Evolutionary conservation across 2,888 invertebrate genomes (phyloP).

Genomic region (Spatulosminthurus flaviceps): DNA sequence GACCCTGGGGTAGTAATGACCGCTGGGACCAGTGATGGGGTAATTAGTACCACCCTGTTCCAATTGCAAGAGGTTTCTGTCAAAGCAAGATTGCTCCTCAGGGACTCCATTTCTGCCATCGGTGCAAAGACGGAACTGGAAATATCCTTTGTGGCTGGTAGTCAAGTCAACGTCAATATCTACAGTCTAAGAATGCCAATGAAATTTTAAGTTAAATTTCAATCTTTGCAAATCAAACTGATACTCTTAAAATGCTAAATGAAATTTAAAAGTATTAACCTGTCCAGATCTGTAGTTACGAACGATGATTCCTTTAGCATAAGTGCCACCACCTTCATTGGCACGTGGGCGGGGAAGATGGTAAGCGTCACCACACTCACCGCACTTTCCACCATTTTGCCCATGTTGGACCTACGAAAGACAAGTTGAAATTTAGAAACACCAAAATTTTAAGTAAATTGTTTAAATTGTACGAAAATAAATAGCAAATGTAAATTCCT

Average conservation of each 20-base stretch:
- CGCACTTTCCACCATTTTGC: slow-evolving; percentile 76
- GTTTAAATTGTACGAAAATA: slow-evolving; percentile 1
- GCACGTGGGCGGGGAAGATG: slow-evolving; percentile 74
- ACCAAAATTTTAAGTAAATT: background rate
- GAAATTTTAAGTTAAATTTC: background rate
- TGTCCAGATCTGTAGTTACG: slow-evolving; percentile 84
- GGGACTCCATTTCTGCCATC: slow-evolving; percentile 16
- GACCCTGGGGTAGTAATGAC: slow-evolving; percentile 48
- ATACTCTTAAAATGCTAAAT: background rate
- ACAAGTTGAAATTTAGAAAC: background rate
- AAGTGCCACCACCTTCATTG: slow-evolving; percentile 83
- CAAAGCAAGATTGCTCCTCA: slow-evolving; percentile 43
- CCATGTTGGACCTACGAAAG: slow-evolving; percentile 42
- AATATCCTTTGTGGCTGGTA: slow-evolving; percentile 45
- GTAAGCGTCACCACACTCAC: slow-evolving; percentile 88
- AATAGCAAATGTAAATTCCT: background rate
- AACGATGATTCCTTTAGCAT: slow-evolving; percentile 83
- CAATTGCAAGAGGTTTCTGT: slow-evolving; percentile 33
- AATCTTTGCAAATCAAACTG: too few relatives aligned
- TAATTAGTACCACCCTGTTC: slow-evolving; percentile 29
- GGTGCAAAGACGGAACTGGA: slow-evolving; percentile 49
- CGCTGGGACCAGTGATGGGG: slow-evolving; percentile 30
- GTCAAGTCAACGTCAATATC: slow-evolving; percentile 49
- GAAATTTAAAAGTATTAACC: slow-evolving; percentile 67
- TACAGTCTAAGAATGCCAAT: too few relatives aligned